Conservation (phyloP, 2,888 invertebrate species). For the Lottia gigantea region DNA sequence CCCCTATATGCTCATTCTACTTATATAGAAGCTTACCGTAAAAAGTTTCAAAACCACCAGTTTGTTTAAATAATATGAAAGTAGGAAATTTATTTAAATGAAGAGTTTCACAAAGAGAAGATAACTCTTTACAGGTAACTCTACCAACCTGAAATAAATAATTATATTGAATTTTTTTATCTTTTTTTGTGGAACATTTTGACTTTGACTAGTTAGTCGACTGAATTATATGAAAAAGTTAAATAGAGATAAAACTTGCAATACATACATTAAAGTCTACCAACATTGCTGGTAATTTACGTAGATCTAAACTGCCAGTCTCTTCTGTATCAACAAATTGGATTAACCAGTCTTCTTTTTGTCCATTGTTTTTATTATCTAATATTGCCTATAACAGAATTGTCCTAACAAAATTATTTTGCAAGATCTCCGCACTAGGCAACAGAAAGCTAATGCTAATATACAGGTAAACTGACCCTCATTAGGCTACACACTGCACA, state of each 20-base stretch:
- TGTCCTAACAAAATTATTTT: too few species aligned
- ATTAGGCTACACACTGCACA: too few species aligned
- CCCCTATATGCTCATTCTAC: too few species aligned
- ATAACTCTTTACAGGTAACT: conserved; percentile 67
- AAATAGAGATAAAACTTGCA: neutral
- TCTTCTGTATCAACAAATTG: conserved; percentile 69
- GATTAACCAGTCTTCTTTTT: conserved; percentile 62
- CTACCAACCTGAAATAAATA: conserved; percentile 61
- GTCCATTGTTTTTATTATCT: conserved; percentile 36
- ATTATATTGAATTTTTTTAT: neutral
- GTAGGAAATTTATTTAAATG: conserved; percentile 73
- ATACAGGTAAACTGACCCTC: too few species aligned
- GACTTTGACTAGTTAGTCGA: too few species aligned
- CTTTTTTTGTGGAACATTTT: too few species aligned
- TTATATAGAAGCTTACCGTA: conserved; percentile 71
- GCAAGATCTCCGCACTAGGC: too few species aligned
- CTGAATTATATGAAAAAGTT: too few species aligned
- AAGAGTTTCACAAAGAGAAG: conserved; percentile 62
- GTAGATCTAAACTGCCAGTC: conserved; percentile 71
- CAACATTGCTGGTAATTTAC: conserved; percentile 75
- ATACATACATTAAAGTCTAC: conserved; percentile 68
- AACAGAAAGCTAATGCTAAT: too few species aligned
- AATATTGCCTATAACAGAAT: conserved; percentile 44
- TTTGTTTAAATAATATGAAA: conserved; percentile 80
- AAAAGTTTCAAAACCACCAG: conserved; percentile 81